Conservation (phyloP, 2,888 invertebrate species). For the Erynnis tages region DNA sequence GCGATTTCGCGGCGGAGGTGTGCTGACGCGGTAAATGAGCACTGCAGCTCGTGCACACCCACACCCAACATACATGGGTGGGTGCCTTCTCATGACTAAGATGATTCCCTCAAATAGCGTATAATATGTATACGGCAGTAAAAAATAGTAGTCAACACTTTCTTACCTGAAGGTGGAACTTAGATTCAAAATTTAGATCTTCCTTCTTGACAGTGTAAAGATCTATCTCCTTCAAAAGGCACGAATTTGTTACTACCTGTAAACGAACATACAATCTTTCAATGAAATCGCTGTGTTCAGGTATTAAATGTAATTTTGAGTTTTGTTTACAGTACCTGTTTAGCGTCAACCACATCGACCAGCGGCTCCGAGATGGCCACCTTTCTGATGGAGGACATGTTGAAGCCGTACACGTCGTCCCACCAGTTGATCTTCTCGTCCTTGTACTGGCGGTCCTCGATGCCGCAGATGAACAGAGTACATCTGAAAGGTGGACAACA, state of each 20-base stretch:
- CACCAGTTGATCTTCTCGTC: constrained; percentile 99
- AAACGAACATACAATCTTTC: no score
- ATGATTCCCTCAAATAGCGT: no score
- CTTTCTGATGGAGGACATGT: constrained; percentile 99
- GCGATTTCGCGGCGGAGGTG: no score
- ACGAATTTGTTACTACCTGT: constrained; percentile 96
- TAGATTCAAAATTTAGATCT: constrained; percentile 95
- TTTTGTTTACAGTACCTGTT: no score
- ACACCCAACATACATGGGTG: no score
- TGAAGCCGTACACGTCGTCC: constrained; percentile 99
- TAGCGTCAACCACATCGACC: constrained; percentile 99
- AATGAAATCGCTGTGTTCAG: no score
- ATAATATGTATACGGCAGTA: background rate
- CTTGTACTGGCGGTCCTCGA: constrained; percentile 99
- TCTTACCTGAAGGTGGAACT: constrained; percentile 87
- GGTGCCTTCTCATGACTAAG: no score
- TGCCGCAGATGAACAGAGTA: constrained; percentile 95
- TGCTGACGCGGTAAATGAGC: no score
- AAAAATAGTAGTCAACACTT: background rate
- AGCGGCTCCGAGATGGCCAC: constrained; percentile 99
- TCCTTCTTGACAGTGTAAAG: constrained; percentile 98
- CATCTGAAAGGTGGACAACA: no score
- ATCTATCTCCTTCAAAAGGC: constrained; percentile 98
- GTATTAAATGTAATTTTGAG: no score
- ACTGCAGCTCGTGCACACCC: no score